Base-by-base conservation (phyloP, 1,140 invertebrate genomes). In the Triops cancriformis region DNA sequence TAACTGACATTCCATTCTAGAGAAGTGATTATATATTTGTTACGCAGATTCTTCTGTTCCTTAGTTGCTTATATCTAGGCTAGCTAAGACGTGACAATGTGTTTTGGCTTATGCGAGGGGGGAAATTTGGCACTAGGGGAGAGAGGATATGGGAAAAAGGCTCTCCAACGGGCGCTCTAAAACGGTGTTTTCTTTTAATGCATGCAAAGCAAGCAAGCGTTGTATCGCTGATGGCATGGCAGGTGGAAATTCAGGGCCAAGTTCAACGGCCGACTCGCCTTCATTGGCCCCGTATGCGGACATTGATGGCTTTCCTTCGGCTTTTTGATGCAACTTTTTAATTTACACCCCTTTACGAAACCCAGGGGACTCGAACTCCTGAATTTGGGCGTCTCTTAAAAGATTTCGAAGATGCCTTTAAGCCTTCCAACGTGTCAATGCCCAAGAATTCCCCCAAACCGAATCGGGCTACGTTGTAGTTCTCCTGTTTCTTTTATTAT, bases 161-260 rank as follows among this genome's bases (percentile, higher is more conserved):
- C 2, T 37, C 31, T 37, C 31, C 31, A 37, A 23, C 51, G 51
- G 45, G 23, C 23, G 18, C 5, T 64, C 14, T 23, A 64, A n/a
- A 23, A 64, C 18, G 3, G 18, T 64, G 51, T 18, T 64, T 64
- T 64, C 31, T 37, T 64, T 64, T 64, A 64, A 64, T 64, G n/a
- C 51, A 64, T 64, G 51, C 51, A 64, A 23, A 64, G 51, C 14
- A 64, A 64, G 51, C n/a, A n/a, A 64, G 23, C 51, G 51, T 23
- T 64, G 23, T 64, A 64, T 64, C 14, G 51, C 51, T 64, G n/a
- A 64, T 64, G 51, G 51, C 51, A 64, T 37, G 31, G 51, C 51
- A 64, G 51, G 51, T 64, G 51, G 51, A 64, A 64, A 64, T 64
- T 64, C 51, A 64, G 51, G 51, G 51, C 51, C 51, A 64, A 64